Conservation (phyloP, 1,140 invertebrate species). For the Eurosta solidaginis region DNA sequence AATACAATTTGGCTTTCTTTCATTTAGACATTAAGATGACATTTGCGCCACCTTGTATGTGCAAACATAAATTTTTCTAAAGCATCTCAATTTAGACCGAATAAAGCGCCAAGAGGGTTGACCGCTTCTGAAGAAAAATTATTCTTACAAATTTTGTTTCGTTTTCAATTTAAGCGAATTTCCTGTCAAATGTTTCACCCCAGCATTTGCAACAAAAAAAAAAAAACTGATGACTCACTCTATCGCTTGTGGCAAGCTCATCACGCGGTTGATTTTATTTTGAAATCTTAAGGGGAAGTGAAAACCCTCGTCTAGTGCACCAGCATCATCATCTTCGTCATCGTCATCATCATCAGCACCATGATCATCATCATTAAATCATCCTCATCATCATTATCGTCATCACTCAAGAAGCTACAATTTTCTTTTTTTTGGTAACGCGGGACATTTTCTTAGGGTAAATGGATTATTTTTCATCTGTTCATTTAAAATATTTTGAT, state of each 20-base stretch:
- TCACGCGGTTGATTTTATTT: no score
- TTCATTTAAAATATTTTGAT: conserved; percentile 6
- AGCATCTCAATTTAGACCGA: no score
- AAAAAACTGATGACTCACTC: neutral
- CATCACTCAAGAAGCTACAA: neutral
- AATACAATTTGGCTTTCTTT: no score
- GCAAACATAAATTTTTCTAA: no score
- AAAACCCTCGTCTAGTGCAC: neutral
- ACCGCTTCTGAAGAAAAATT: neutral
- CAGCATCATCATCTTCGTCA: no score
- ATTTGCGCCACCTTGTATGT: no score
- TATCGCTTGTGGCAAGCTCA: neutral
- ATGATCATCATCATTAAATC: no score
- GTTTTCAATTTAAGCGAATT: neutral
- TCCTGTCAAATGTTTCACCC: neutral
- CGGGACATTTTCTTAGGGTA: neutral
- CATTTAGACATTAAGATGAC: no score
- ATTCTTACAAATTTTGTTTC: neutral
- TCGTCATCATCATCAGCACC: no score
- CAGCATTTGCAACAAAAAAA: neutral
- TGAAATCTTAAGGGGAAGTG: neutral
- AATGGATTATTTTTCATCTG: neutral
- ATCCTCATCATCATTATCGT: no score
- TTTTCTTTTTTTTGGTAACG: neutral
- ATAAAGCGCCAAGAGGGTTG: no score